Base-by-base conservation (phyloP, 2,888 invertebrate genomes). In the Synergus japonicus region DNA sequence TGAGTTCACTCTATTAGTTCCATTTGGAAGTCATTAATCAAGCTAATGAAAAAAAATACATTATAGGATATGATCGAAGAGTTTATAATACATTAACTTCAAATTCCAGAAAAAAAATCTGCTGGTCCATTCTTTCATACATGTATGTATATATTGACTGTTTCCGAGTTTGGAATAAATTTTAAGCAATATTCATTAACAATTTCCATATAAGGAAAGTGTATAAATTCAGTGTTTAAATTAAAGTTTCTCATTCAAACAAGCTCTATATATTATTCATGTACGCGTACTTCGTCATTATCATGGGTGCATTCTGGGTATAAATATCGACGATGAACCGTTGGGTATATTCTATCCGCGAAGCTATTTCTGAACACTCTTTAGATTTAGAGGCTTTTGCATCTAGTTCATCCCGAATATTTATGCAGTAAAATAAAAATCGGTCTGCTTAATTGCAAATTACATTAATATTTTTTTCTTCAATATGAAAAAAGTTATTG, bases 91-190 rank as follows among this genome's bases (percentile, higher is more conserved):
- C 41, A 41, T 54, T 73, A 37, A 41, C n/a, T 73, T 73, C 10
- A 12, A 73, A 15, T 54, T 54, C n/a, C 37, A 73, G 41, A n/a
- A 54, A 73, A 58, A n/a, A 58, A 73, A 73, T 15, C n/a, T 73
- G 41, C 4, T 37, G 37, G 49, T 49, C n/a, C 73, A 29, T 41
- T 15, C 49, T 12, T 69, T 4, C 54, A 37, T 73, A 54, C 10
- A 29, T n/a, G 15, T 43, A 49, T n/a, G 37, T 15, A 69, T 73
- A 29, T 22, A 37, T 73, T 54, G 46, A 49, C 69, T 73, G 49
- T 73, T 73, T 73, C 54, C 54, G 49, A 73, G 49, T 54, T 73
- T 54, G 54, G 54, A 73, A 73, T 73, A 73, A 54, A 73, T 73
- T 54, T 73, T n/a, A 29, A 12, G n/a, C 37, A 41, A 73, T 37